Percentiles rank a stretch among this genome's conserved stretches.
Evolutionary conservation across 2,797 vertebrate species (phyloP).

Genomic region (Siniperca scherzeri): DNA sequence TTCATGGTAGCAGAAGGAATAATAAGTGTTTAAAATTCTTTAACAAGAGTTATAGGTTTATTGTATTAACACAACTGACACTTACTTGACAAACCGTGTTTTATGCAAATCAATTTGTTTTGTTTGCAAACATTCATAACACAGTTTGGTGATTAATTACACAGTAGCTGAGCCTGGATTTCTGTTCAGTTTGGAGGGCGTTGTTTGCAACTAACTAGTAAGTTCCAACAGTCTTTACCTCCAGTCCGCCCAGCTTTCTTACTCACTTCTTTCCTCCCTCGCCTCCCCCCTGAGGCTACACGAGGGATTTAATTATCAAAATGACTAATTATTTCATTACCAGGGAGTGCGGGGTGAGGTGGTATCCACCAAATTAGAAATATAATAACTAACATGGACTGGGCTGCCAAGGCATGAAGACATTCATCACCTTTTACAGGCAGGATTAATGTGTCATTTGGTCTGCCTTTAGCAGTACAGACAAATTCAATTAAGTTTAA

Average conservation of each 20-base stretch:
- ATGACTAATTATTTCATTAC: slow-evolving; percentile 99
- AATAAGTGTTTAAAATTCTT: not conserved
- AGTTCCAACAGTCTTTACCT: slow-evolving; percentile 6
- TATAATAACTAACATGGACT: slow-evolving; percentile 97
- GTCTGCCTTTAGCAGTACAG: slow-evolving; percentile 95
- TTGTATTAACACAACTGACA: not conserved
- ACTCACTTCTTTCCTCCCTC: slow-evolving; percentile 20
- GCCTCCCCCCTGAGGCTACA: slow-evolving; percentile 76
- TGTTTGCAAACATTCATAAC: not conserved
- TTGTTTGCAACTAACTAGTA: not conserved
- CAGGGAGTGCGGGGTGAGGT: slow-evolving; percentile 92
- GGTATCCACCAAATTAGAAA: slow-evolving; percentile 96
- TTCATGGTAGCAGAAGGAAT: not conserved
- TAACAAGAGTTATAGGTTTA: not conserved
- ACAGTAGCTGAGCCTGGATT: not conserved
- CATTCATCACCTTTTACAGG: slow-evolving; percentile 96
- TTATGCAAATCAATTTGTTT: not conserved
- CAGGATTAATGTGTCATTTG: slow-evolving; percentile 97
- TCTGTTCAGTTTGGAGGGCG: not conserved
- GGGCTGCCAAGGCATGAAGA: slow-evolving; percentile 95
- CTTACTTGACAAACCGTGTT: not conserved
- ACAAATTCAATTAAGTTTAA: slow-evolving; percentile 97
- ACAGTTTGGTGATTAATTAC: slow-evolving; percentile 5
- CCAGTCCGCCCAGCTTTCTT: not conserved
- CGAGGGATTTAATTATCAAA: slow-evolving; percentile 97